Evolutionary conservation across 2,888 invertebrate genomes (phyloP), one percentile per base, ranked within the genome.

Genomic region (Cataglyphis livida): DNA sequence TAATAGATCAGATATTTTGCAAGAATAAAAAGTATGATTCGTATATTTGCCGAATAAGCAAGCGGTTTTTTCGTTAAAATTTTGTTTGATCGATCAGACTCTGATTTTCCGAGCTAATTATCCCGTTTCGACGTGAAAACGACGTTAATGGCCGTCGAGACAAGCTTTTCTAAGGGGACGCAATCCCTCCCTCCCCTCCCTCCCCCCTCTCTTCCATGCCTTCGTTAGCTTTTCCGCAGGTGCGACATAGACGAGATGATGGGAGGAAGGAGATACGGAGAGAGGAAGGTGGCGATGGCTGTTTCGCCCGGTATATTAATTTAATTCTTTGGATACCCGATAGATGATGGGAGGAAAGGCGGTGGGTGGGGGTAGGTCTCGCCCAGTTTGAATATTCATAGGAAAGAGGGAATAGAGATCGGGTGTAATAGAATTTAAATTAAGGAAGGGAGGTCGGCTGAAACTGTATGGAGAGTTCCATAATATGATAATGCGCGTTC

Each of bases 341-440:
- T 94, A 93, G 93, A 94, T 91, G 92, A 82, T 88, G 87, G 87
- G 85, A 88, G 89, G 87, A 87, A 66, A 68, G 54, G 90, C 70
- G 82, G 65, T 65, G 75, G 82, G 79, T 61, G 84, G 79, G 64
- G 86, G 85, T 78, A 88, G 82, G 90, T 90, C 90, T 90, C 90
- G 90, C 89, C 83, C 88, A 86, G 89, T 93, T 94, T 94, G 94
- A 94, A 94, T 94, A 94, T 94, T 94, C 94, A 94, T 94, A 93
- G 93, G 92, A 94, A 94, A 94, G 93, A 93, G 93, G 93, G 93
- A 94, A 94, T 94, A 93, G 94, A 93, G 94, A 94, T 94, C 94
- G 94, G 92, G 90, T 92, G 93, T 94, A 94, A 94, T 94, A 94
- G 94, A 94, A 94, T 94, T 94, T 94, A 94, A 94, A 94, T 94